Base-by-base conservation (phyloP, 2,888 invertebrate species). In the Synanthedon andrenaeformis region DNA sequence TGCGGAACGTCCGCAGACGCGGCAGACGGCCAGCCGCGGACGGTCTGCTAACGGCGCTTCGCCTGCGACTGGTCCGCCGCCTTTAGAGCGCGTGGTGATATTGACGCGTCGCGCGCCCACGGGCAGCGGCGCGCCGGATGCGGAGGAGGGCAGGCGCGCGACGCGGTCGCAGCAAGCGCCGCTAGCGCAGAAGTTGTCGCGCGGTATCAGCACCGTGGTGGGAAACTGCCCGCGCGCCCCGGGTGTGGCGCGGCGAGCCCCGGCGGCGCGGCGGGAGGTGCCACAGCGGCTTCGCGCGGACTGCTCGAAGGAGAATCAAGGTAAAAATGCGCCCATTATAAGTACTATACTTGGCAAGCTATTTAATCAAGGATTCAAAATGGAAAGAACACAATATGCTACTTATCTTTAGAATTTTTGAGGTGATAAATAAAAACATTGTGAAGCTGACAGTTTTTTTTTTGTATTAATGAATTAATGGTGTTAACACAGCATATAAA, bases 251-350 rank as follows among this genome's bases (percentile, higher is more conserved):
- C 65, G 67, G 76, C 82, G 81, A 81, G 80, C 78, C 79, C 78
- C 80, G 76, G 80, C 76, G 62, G 71, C 76, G 69, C 73, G 67
- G 76, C 79, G 76, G 70, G 73, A 72, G 61, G 70, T 62, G 66
- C 66, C 62, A 48, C 28, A 52, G 52, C 49, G 61, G 59, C 60
- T 57, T 66, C 65, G 55, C 63, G 69, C 69, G 59, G 74, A 70
- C 67, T 78, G 82, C 73, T 80, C 76, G 68, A 84, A 85, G 78
- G 86, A 86, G 82, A 85, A 86, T 74, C 76, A 70, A 70, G 76
- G 35, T 35, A 35, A 10, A 3, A 10, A 35, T 3, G 35, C 35
- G 8, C 35, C 35, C 35, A 35, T 10, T 10, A 35, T 35, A 35
- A 8, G 35, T 23, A 23, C 23, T 23, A 23, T 23, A 23, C 4